Percentiles rank a stretch among this genome's conserved stretches.
Conservation (phyloP, 2,888 invertebrate genomes). For the Helleia helle region DNA sequence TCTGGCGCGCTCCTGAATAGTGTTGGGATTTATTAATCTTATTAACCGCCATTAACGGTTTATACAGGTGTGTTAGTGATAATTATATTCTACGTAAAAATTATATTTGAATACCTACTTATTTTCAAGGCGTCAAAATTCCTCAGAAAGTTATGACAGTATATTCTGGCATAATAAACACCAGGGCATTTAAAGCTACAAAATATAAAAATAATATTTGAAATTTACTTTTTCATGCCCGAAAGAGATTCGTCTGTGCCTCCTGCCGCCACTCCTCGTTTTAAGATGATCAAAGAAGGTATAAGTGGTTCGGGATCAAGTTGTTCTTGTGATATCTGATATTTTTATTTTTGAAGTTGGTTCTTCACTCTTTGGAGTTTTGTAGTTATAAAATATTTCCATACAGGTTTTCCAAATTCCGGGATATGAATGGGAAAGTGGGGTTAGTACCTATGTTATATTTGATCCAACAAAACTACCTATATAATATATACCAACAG, state of each 20-base stretch:
- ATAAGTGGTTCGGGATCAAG: constrained; percentile 29
- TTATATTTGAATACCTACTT: too few species aligned
- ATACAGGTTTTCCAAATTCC: neutral
- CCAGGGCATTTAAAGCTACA: neutral
- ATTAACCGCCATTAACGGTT: neutral
- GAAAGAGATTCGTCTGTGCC: constrained; percentile 9
- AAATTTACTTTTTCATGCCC: neutral
- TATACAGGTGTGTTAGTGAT: too few species aligned
- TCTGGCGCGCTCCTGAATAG: constrained; percentile 27
- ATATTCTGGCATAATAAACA: neutral
- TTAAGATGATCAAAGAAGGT: constrained; percentile 28
- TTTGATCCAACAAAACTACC: too few species aligned
- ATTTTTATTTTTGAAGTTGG: constrained; percentile 10
- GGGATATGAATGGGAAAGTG: too few species aligned
- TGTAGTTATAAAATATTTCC: neutral
- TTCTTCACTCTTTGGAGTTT: constrained; percentile 6
- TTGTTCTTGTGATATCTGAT: constrained; percentile 27
- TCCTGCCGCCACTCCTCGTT: constrained; percentile 9
- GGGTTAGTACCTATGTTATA: too few species aligned
- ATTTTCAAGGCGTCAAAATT: too few species aligned
- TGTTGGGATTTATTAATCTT: constrained; percentile 17
- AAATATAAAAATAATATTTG: neutral
- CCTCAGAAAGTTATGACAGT: too few species aligned
- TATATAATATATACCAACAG: too few species aligned
- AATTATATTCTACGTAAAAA: too few species aligned